phyloP scores from a whole-genome alignment of 2,113 vertebrate genomes.

The Catharus minimus region DNA sequence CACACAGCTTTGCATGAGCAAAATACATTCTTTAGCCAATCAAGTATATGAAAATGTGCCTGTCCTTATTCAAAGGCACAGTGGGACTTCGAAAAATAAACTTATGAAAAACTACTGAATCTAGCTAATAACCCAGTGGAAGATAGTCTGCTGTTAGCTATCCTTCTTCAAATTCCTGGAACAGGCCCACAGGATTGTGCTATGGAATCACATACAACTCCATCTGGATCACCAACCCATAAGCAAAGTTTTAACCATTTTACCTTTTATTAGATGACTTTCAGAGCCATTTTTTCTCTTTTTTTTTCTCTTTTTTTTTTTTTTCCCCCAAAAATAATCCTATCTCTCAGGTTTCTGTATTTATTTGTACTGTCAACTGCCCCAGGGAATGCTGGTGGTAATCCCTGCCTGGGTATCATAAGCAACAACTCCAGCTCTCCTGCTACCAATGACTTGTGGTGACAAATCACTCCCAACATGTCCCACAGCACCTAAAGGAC shows the following conservation, averaged over 20 bases:
- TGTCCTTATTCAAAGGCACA: slow-evolving; percentile 15
- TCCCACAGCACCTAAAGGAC: background rate
- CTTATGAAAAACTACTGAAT: background rate
- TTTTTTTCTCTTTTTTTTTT: background rate
- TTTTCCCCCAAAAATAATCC: background rate
- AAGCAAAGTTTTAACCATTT: background rate
- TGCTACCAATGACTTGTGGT: background rate
- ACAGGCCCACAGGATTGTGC: background rate
- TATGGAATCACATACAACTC: background rate
- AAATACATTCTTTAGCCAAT: slow-evolving; percentile 54
- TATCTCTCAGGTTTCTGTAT: background rate
- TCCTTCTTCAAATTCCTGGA: background rate
- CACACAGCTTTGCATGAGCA: background rate
- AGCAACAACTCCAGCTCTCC: background rate
- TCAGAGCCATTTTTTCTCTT: background rate
- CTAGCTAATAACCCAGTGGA: background rate
- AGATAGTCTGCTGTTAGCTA: background rate
- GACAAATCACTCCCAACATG: background rate
- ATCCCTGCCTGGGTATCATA: background rate
- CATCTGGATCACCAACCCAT: background rate
- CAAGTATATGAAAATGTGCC: slow-evolving; percentile 26
- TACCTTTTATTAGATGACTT: background rate
- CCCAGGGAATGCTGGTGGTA: background rate
- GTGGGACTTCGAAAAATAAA: background rate
- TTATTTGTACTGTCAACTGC: background rate